These are phyloP conservation scores for Hippolais icterina DNA, from an alignment of 2,113 vertebrate genomes.

Conservation along the genomic window DNA sequence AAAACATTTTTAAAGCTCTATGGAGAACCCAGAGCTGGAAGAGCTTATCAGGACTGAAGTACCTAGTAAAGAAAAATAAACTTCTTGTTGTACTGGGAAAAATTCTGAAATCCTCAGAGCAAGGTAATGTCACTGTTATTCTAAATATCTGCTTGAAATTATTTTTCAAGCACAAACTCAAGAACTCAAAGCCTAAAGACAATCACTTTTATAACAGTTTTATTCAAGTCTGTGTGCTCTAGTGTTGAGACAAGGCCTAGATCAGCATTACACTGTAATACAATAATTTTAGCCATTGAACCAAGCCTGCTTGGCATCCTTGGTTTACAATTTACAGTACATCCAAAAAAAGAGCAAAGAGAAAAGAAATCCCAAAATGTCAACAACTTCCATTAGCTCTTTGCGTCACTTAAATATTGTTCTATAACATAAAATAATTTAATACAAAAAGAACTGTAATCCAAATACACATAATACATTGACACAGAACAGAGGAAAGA, in stretches of 20 bases:
- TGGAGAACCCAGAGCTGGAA: neutral
- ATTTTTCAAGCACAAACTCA: neutral
- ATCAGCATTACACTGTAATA: conserved; percentile 81
- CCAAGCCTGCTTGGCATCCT: conserved; percentile 85
- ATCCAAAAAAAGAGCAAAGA: conserved; percentile 70
- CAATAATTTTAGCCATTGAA: conserved; percentile 77
- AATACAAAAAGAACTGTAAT: conserved; percentile 69
- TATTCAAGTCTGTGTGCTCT: conserved; percentile 91
- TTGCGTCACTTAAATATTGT: conserved; percentile 78
- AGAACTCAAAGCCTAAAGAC: neutral
- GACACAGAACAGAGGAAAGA: conserved; percentile 69
- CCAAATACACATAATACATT: conserved; percentile 64
- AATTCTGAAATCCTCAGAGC: neutral
- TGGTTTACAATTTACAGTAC: conserved; percentile 81
- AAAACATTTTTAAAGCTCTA: neutral
- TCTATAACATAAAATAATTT: conserved; percentile 78
- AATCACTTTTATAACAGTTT: conserved; percentile 76
- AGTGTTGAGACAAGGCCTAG: conserved; percentile 86
- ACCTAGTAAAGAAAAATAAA: neutral
- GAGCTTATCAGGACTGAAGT: neutral
- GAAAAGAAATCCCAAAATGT: conserved; percentile 58
- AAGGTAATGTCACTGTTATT: neutral
- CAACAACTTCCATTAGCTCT: conserved; percentile 70
- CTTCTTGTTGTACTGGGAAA: neutral
- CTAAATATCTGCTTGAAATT: neutral